Base-by-base conservation (phyloP, 2,797 vertebrate genomes). In the Sebastolobus altivelis region DNA sequence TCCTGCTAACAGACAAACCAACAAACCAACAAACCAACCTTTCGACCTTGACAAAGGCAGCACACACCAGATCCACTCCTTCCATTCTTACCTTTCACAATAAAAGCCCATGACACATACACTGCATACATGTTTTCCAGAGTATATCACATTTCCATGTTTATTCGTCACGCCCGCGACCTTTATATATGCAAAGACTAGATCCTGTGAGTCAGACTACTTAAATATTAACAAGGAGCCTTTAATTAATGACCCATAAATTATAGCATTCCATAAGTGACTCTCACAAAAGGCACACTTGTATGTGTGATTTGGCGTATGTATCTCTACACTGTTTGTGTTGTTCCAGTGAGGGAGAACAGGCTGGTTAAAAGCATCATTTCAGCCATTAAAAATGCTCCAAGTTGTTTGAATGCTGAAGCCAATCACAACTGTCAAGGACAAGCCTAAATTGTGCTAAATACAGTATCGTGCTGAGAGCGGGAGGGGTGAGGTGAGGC, bases 361-460 rank as follows among this genome's bases (percentile, higher is more conserved):
- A 6, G 3, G 7, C 7, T 60, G 38, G 14, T 2, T 67, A 68
- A 60, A 54, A 60, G 10, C 27, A 18, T 25, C 4, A 35, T 38
- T 62, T 40, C 14, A 65, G 25, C 31, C 1, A 49, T 60, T 54
- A 33, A 14, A 35, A 59, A 29, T 61, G 40, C 55, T 72, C 12
- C 27, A 14, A 37, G 46, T 70, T 14, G n/a, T 63, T 43, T 46
- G 10, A 72, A 61, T 46, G 31, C 20, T 65, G 29, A 35, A 43
- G 14, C 25, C 29, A 65, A 65, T 66, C 58, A 76, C 22, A 69
- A 49, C 29, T 22, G 20, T 49, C 43, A 66, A 49, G 56, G 62
- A 68, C 20, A 37, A 71, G 25, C 20, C 5, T 31, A 29, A 56
- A 49, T 25, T 66, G 22, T 3, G 1, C 16, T 54, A 54, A 66